Conservation (phyloP, 2,797 vertebrate genomes). For the Molossus alvarezi region DNA sequence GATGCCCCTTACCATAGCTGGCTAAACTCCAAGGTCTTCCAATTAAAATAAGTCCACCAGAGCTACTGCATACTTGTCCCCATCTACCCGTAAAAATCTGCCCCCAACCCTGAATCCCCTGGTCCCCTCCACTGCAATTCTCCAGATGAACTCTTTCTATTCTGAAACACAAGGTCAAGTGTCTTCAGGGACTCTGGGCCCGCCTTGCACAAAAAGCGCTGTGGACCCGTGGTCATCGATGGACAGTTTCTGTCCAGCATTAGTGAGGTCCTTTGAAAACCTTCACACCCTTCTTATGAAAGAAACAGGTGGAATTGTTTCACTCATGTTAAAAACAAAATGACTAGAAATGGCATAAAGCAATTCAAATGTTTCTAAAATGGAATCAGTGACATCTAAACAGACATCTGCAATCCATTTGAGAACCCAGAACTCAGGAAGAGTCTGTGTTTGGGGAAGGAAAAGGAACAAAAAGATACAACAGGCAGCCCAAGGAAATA, state of each 20-base stretch:
- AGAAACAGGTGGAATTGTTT: conserved; percentile 46
- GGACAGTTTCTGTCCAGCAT: background rate
- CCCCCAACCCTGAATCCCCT: background rate
- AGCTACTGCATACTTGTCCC: background rate
- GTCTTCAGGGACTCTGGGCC: background rate
- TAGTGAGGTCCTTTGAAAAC: background rate
- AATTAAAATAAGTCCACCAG: background rate
- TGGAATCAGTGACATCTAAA: conserved; percentile 36
- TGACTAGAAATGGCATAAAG: conserved; percentile 36
- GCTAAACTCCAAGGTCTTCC: background rate
- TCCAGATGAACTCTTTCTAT: background rate
- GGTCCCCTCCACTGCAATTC: background rate
- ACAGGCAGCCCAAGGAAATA: background rate
- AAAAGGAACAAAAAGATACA: background rate
- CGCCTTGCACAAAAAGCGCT: background rate
- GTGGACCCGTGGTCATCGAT: background rate
- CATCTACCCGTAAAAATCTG: background rate
- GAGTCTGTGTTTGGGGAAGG: background rate
- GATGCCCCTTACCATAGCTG: background rate
- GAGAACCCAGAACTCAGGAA: conserved; percentile 37
- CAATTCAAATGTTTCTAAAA: conserved; percentile 40
- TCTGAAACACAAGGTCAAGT: background rate
- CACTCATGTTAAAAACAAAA: conserved; percentile 56
- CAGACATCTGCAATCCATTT: conserved; percentile 37
- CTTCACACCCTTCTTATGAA: background rate